These are phyloP conservation scores for Xenops minutus DNA, from an alignment of 2,797 vertebrate species.

Conservation along the genomic window DNA sequence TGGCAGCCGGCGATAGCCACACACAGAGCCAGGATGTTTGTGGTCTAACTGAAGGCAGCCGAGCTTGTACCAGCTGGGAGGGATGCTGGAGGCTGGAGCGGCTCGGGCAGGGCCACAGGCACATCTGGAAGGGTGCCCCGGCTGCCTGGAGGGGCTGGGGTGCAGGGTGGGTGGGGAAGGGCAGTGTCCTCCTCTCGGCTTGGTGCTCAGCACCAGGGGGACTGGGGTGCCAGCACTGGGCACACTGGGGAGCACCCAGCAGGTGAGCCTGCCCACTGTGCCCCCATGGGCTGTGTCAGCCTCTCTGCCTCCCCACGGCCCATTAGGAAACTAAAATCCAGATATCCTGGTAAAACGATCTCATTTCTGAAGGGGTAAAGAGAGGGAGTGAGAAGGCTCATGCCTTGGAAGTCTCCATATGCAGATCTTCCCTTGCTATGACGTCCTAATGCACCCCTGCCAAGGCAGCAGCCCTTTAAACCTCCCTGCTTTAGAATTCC, in stretches of 20 bases:
- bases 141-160: accelerated
- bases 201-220: background rate
- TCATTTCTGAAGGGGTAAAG: background rate
- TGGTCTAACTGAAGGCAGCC: background rate
- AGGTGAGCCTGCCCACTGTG: background rate
- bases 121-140: background rate
- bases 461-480: background rate
- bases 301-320: background rate
- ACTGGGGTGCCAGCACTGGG: background rate
- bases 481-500: background rate
- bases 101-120: accelerated
- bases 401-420: background rate
- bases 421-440: background rate
- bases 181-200: background rate
- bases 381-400: background rate
- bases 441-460: background rate
- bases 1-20: background rate
- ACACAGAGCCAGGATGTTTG: constrained; percentile 3
- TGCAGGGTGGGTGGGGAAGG: background rate
- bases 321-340: background rate
- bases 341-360: background rate
- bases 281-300: accelerated
- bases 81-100: background rate
- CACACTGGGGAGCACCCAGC: background rate
- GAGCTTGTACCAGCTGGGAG: background rate